Evolutionary conservation across 1,140 invertebrate species (phyloP), one percentile per base, ranked within the genome.

Genomic region (Drosophila tani): DNA sequence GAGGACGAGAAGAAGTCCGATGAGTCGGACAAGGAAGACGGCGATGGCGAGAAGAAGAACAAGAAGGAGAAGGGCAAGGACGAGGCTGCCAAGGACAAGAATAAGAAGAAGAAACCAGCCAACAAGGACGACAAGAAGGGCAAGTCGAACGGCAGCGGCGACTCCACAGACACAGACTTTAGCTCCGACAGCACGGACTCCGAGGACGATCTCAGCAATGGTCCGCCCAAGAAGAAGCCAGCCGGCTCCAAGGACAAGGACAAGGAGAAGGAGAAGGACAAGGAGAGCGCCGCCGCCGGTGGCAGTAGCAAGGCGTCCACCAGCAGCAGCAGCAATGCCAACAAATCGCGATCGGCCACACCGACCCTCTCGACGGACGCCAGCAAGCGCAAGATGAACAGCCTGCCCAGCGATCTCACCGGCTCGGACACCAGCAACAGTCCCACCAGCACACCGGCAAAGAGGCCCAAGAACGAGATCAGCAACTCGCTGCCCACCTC

Each of bases 171-270:
- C 75, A 96, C 95, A 91, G 96, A 95, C 92, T 96, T 95, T 81
- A 97, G 95, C 92, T 96, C 95, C 15, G 96, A 96, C 82, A 96
- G 96, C 1, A 96, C 96, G 1, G 96, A 96, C 83, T 94, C 94
- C 2, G 96, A 96, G 77, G 91, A 93, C 29, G 93, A 93, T 55
- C 81, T 90, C 2, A 90, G 85, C 81, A 91, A 80, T 91, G 93
- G 92, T 9, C 77, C 79, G 3, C 40, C 68, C 76, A 94, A 93
- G 69, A 93, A 93, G 73, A 93, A 93, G 64, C 14, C 75, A 9
- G 24, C 75, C 12, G 24, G 19, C 15, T 27, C 56, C 21, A 79
- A 92, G 70, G 73, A 92, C 68, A 73, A 78, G 35, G 83, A 87
- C 7, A 77, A 90, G 60, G 71, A 91, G 71, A 71, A 71, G 59